phyloP scores from a whole-genome alignment of 2,797 vertebrate species.

The Spondyliosoma cantharus region DNA sequence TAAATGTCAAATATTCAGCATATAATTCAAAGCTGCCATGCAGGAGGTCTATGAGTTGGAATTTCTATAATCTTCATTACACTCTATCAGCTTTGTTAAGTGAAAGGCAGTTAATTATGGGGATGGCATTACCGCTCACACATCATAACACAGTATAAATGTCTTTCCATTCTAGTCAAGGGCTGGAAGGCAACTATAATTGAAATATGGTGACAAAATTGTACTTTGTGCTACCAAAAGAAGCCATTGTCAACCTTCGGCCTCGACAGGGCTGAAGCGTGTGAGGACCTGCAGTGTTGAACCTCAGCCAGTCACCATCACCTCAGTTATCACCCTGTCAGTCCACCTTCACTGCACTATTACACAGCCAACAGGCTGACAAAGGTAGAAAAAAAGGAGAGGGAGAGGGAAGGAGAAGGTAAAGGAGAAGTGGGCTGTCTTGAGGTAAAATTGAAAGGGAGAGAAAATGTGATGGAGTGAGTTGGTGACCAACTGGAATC shows the following conservation, averaged over 20 bases:
- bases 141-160: conserved; percentile 41
- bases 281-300: conserved; percentile 62
- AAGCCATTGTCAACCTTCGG: conserved; percentile 18
- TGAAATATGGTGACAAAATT: conserved; percentile 48
- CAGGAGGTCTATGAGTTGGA: conserved; percentile 44
- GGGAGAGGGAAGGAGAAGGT: conserved; percentile 12
- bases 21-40: conserved; percentile 44
- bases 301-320: conserved; percentile 66
- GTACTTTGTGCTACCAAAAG: conserved; percentile 26
- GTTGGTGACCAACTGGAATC: conserved; percentile 46
- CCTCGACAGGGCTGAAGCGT: conserved; percentile 28
- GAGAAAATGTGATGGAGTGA: conserved; percentile 41
- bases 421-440: conserved; percentile 16
- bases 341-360: conserved; percentile 50
- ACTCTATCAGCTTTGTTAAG: conserved; percentile 60
- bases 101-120: conserved; percentile 70
- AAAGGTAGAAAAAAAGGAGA: conserved; percentile 33
- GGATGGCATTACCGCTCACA: conserved; percentile 59
- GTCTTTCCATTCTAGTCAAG: conserved; percentile 46
- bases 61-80: conserved; percentile 65
- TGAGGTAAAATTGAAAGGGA: conserved; percentile 46
- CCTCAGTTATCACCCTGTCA: conserved; percentile 63
- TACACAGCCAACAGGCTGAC: conserved; percentile 52
- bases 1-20: conserved; percentile 30
- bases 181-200: conserved; percentile 40